These are phyloP conservation scores for Halcyon leucocephala DNA, from an alignment of 2,797 vertebrate genomes.

Conservation along the genomic window DNA sequence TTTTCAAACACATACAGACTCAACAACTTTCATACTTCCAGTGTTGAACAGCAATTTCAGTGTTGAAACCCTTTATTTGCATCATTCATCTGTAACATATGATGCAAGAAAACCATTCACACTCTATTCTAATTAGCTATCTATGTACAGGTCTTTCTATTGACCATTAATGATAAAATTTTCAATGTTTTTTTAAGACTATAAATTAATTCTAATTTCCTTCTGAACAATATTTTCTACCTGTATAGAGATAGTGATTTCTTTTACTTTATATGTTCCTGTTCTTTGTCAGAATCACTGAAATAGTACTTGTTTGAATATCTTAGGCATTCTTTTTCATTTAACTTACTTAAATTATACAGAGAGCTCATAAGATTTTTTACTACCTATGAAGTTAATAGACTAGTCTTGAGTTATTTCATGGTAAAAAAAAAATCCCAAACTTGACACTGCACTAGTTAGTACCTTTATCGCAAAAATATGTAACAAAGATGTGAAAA, in stretches of 20 bases:
- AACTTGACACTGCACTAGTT: neutral
- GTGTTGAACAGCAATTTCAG: neutral
- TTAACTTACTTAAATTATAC: neutral
- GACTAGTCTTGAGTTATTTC: neutral
- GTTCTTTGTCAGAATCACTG: neutral
- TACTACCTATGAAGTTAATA: neutral
- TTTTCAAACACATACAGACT: neutral
- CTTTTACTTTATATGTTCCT: neutral
- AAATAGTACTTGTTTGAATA: neutral
- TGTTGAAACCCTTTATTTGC: neutral
- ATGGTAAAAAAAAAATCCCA: neutral
- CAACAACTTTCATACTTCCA: neutral
- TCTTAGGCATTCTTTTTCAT: neutral
- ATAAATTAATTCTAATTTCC: neutral
- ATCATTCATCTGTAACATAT: neutral
- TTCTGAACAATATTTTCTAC: neutral
- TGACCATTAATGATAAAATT: neutral
- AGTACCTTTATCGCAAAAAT: neutral
- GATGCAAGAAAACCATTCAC: neutral
- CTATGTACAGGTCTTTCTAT: neutral
- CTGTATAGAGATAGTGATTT: neutral
- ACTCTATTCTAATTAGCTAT: neutral
- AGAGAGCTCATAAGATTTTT: neutral
- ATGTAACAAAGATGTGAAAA: neutral
- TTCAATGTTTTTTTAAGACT: neutral